phyloP scores from a whole-genome alignment of 2,113 vertebrate genomes.

The Haplochromis burtoni region DNA sequence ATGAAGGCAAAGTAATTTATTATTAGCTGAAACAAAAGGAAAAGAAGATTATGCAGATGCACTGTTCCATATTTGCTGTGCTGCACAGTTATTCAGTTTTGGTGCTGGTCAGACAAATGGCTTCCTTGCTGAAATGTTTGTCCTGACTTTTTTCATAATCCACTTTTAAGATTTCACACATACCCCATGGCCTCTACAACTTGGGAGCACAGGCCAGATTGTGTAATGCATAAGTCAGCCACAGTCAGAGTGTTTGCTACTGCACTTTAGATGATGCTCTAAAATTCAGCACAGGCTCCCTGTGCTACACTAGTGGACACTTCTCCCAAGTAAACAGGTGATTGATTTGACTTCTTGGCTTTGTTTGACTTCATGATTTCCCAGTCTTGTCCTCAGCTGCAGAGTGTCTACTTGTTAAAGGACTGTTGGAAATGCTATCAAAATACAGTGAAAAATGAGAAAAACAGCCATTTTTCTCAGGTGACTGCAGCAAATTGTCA shows the following conservation, averaged over 20 bases:
- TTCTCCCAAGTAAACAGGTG: neutral
- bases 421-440: neutral
- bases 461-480: neutral
- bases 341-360: neutral
- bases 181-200: neutral
- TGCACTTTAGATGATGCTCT: neutral
- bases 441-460: neutral
- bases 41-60: neutral
- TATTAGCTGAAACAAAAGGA: neutral
- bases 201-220: neutral
- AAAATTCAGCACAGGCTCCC: neutral
- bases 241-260: neutral
- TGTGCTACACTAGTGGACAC: neutral
- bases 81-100: neutral
- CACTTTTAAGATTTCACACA: neutral
- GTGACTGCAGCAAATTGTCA: neutral
- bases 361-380: neutral
- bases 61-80: neutral
- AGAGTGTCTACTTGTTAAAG: neutral
- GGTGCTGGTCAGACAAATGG: conserved; percentile 21
- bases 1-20: conserved; percentile 1
- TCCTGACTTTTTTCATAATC: neutral
- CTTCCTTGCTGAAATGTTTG: neutral
- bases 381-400: neutral
- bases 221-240: neutral